A percentile compares a stretch with the other conserved stretches of the same genome.
phyloP scores from a whole-genome alignment of 2,888 invertebrate species.

The Monoplex corrugatus region DNA sequence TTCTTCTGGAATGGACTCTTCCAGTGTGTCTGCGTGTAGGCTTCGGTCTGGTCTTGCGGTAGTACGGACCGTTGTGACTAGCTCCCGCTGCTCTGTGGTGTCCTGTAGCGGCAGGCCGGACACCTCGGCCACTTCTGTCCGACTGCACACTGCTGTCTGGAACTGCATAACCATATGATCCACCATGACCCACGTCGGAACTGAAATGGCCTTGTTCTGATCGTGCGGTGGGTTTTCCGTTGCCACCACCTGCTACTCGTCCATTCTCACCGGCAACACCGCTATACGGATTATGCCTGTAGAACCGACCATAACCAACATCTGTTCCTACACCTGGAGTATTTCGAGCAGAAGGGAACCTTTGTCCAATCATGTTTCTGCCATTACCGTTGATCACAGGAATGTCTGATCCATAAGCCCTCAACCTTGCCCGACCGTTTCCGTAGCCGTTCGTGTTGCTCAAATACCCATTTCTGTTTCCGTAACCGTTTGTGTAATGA shows the following conservation, averaged over 20 bases:
- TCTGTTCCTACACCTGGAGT: neutral
- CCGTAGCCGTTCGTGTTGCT: neutral
- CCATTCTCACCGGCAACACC: neutral
- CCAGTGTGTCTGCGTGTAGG: neutral
- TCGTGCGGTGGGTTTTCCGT: neutral
- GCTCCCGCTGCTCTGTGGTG: neutral
- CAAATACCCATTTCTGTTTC: neutral
- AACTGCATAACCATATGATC: neutral
- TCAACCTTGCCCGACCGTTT: neutral
- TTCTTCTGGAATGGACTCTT: neutral
- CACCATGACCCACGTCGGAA: neutral
- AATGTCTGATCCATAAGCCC: neutral
- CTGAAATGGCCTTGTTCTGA: neutral
- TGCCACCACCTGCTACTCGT: too few relatives aligned
- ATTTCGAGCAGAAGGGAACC: neutral
- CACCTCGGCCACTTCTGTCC: neutral
- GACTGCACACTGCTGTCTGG: neutral
- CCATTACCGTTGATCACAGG: neutral
- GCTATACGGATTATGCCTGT: neutral
- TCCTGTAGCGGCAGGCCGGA: neutral
- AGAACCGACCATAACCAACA: neutral
- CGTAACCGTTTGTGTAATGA: neutral
- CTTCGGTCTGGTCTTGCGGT: slow-evolving; percentile 25
- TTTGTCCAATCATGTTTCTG: neutral
- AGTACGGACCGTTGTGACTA: neutral